These are phyloP conservation scores for Mythimna albipuncta DNA, from an alignment of 2,888 invertebrate genomes.

Conservation along the genomic window DNA sequence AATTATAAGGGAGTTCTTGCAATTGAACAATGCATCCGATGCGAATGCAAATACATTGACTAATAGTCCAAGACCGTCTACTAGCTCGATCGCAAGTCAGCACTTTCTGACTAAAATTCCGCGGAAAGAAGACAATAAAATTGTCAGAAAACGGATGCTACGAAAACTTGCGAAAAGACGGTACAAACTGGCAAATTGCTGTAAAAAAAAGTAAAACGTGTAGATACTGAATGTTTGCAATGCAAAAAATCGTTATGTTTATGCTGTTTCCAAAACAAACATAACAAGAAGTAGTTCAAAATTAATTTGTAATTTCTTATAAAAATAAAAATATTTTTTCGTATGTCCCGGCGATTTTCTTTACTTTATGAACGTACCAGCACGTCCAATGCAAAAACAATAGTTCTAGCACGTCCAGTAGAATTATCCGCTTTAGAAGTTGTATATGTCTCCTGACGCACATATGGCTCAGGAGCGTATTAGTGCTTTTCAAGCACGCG, in stretches of 20 bases:
- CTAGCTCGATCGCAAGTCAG: conserved; percentile 46
- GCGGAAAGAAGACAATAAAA: conserved; percentile 51
- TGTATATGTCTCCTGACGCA: conserved; percentile 43
- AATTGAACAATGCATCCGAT: conserved; percentile 48
- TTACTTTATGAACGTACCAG: conserved; percentile 27
- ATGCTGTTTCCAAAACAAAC: conserved; percentile 25
- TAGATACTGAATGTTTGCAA: conserved; percentile 56
- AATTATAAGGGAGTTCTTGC: conserved; percentile 44
- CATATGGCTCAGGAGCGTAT: conserved; percentile 41
- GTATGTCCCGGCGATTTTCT: conserved; percentile 39
- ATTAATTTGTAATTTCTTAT: no score
- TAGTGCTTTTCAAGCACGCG: neutral
- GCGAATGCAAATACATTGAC: conserved; percentile 46
- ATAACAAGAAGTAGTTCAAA: neutral
- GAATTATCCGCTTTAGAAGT: conserved; percentile 38
- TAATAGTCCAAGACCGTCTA: conserved; percentile 51
- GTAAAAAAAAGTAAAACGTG: conserved; percentile 54
- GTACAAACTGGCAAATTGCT: conserved; percentile 42
- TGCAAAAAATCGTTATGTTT: conserved; percentile 57
- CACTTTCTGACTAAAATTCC: conserved; percentile 51
- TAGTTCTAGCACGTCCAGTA: conserved; percentile 36
- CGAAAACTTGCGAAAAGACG: conserved; percentile 48
- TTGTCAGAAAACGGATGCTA: conserved; percentile 55
- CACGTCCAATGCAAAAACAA: conserved; percentile 35
- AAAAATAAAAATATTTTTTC: conserved; percentile 41